Base-by-base conservation (phyloP, 2,888 invertebrate genomes). In the Scaptodrosophila latifasciaeformis region DNA sequence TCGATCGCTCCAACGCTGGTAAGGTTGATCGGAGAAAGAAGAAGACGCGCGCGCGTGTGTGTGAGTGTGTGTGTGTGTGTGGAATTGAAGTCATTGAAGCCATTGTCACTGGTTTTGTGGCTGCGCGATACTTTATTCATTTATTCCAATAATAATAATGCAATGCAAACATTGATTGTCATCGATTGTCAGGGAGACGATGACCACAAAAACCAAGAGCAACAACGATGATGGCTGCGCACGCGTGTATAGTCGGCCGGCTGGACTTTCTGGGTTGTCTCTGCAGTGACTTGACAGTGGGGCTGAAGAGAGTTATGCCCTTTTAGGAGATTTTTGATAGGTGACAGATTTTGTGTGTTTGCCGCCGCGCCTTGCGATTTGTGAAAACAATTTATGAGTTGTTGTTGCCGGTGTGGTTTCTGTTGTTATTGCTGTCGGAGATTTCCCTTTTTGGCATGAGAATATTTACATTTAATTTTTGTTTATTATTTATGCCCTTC, bases 111-210 rank as follows among this genome's bases (percentile, higher is more conserved):
- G 82, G 76, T 7, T 3, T 79, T 82, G 78, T 68, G 65, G 62
- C 59, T 54, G 52, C 54, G 70, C 48, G 71, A 80, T 81, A 81
- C 75, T 82, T 82, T 82, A 82, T 82, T 82, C 82, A 82, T 82
- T 75, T 82, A 82, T 82, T 82, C 82, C 82, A 82, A 82, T 83
- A 81, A 79, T 79, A 82, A 81, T 78, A 82, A 82, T 82, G 82
- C 78, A 82, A 83, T 82, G 82, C 83, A 82, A 83, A 83, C 80
- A 82, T 82, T 82, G 83, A 82, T 82, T 82, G 81, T 77, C 82
- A 82, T 82, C 82, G 81, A 80, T 81, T 80, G 79, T 77, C 70
- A 72, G 21, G 24, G 21, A 18, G 21, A 24, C 40, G 10, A 42
- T n/a, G 21, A 42, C 17, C 18, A 42, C 21, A 21, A 42, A 42